Evolutionary conservation across 2,888 invertebrate genomes (phyloP), one percentile per base, ranked within the genome.

Genomic region (Xanthorhoe spadicearia): DNA sequence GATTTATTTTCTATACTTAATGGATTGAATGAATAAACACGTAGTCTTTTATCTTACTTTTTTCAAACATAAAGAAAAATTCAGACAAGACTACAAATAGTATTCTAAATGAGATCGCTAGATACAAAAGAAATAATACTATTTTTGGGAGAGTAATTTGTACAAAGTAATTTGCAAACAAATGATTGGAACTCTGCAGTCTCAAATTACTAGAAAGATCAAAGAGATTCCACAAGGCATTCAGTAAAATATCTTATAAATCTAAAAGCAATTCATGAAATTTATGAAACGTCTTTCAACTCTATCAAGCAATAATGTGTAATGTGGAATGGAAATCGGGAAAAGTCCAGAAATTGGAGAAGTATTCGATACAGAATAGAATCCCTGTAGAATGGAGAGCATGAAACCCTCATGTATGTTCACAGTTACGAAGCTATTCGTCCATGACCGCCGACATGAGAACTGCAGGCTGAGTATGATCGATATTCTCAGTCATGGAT

Each of bases 391-490:
- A 53, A 13, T 49, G 46, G 18, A n/a, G 28, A 50, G 18, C 53
- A 35, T 23, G 61, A 59, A 58, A 46, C 63, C 32, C 58, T 51
- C 56, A 43, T 10, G 18, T 23, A 60, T 17, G 57, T 69, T 68
- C 76, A 83, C 83, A 77, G 83, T 83, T 83, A 83, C 74, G 77
- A 76, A 81, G 71, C 79, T 72, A 81, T 73, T 80, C 82, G 82
- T 73, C 83, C 83, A 78, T 83, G 77, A 79, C 82, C 69, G 65
- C 72, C 79, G 81, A 81, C 83, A 81, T 85, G 86, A 84, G 86
- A 86, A 84, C 79, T 74, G 75, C 72, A 72, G 70, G 61, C 74
- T 62, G 61, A 58, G 71, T 77, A 49, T 62, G 78, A 74, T 77
- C 69, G 68, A 76, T 76, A 61, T 48, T 17, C 7, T 60, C 52